These are phyloP conservation scores for Paragorgia papillata DNA, from an alignment of 92 coral and sea anemone genomes.

Conservation along the genomic window DNA sequence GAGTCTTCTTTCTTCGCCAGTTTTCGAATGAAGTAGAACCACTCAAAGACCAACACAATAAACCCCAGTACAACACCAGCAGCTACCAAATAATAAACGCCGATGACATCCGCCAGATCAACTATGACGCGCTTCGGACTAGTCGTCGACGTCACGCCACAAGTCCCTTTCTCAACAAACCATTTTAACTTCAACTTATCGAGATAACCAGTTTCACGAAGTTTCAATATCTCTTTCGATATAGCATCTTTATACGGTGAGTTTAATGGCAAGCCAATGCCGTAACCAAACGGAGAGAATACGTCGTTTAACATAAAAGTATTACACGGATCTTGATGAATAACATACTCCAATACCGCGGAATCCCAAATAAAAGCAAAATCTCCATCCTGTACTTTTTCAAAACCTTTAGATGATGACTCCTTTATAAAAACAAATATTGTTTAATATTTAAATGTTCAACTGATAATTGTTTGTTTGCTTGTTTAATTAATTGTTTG, in stretches of 20 bases:
- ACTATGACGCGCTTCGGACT: not conserved
- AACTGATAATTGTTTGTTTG: not conserved
- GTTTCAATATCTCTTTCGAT: constrained; percentile 68
- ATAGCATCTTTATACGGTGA: constrained; percentile 77
- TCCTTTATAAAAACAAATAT: not conserved
- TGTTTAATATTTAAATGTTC: not conserved
- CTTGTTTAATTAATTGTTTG: no score
- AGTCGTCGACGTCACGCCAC: constrained; percentile 3
- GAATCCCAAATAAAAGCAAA: constrained; percentile 94
- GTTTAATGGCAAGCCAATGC: constrained; percentile 78
- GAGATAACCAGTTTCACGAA: constrained; percentile 70
- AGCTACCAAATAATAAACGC: constrained; percentile 15
- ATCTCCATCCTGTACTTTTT: constrained; percentile 57
- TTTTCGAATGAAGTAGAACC: constrained; percentile 7
- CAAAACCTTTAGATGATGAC: constrained; percentile 55
- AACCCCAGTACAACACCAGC: constrained; percentile 12
- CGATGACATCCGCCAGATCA: constrained; percentile 6
- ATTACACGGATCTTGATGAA: constrained; percentile 62
- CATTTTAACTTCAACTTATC: constrained; percentile 72
- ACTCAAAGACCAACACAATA: constrained; percentile 3
- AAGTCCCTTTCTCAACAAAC: constrained; percentile 67
- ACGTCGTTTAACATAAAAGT: constrained; percentile 67
- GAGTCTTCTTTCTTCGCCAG: not conserved
- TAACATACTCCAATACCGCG: constrained; percentile 69
- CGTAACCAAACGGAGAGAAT: constrained; percentile 79